Percentiles rank a stretch among this genome's conserved stretches.
Conservation (phyloP, 1,140 invertebrate genomes). For the Diabrotica virgifera region DNA sequence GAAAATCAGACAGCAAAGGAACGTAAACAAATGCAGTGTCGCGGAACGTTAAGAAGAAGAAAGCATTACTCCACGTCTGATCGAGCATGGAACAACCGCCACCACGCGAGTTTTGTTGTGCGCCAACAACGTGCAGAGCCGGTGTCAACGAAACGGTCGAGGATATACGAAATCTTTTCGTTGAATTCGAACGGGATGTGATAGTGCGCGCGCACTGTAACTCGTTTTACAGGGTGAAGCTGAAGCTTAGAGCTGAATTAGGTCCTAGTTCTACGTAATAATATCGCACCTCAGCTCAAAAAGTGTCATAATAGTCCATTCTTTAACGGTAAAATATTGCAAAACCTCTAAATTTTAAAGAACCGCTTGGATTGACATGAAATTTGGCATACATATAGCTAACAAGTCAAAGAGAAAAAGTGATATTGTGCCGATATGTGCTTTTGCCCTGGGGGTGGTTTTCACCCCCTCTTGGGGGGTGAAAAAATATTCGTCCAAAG, state of each 20-base stretch:
- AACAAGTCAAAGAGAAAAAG: too few species aligned
- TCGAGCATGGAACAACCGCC: background rate
- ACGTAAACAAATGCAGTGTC: conserved; percentile 14
- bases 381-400: too few species aligned
- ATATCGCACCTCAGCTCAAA: too few species aligned
- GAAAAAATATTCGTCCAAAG: too few species aligned
- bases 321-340: too few species aligned
- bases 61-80: background rate
- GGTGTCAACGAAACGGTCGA: background rate
- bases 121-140: background rate
- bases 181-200: background rate
- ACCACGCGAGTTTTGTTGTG: background rate
- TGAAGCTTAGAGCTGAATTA: background rate
- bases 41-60: background rate
- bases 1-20: conserved; percentile 11
- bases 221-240: background rate
- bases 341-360: too few species aligned
- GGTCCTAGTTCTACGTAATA: too few species aligned
- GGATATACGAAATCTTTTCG: conserved; percentile 13
- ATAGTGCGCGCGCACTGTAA: background rate
- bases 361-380: too few species aligned
- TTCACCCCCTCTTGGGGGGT: too few species aligned
- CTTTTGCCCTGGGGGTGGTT: too few species aligned
- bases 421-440: too few species aligned
- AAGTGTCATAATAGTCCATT: too few species aligned